These are phyloP conservation scores for Clavelina lepadiformis DNA, from an alignment of 23 tunicate genomes.

Conservation along the genomic window DNA sequence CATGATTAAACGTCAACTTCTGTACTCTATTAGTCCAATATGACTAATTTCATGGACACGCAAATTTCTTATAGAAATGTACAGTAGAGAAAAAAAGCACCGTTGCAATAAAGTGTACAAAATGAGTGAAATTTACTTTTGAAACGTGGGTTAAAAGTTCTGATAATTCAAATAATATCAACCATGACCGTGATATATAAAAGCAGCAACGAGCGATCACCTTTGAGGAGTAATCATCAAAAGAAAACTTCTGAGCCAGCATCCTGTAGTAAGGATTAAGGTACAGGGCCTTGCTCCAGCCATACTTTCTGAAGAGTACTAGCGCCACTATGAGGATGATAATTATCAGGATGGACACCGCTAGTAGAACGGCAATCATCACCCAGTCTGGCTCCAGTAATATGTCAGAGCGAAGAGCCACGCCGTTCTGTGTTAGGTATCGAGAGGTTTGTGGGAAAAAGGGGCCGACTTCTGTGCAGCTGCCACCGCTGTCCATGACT, in stretches of 20 bases:
- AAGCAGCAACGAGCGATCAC: too few relatives aligned
- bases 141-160: too few relatives aligned
- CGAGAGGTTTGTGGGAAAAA: constrained; percentile 86
- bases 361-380: constrained; percentile 61
- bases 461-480: constrained; percentile 89
- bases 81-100: too few relatives aligned
- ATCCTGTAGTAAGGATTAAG: constrained; percentile 61
- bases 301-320: constrained; percentile 78
- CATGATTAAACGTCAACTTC: too few relatives aligned
- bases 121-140: too few relatives aligned
- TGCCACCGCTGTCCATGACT: constrained; percentile 76
- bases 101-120: too few relatives aligned
- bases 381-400: constrained; percentile 96
- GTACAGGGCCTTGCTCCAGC: constrained; percentile 70
- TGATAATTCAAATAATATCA: too few relatives aligned
- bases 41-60: too few relatives aligned
- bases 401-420: constrained; percentile 50
- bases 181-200: too few relatives aligned
- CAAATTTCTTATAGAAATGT: too few relatives aligned
- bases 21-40: too few relatives aligned
- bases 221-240: constrained; percentile 90
- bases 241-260: constrained; percentile 46
- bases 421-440: constrained; percentile 64
- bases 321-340: constrained; percentile 64
- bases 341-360: constrained; percentile 53